Base-by-base conservation (phyloP, 2,113 vertebrate genomes). In the Synodontis membranacea region DNA sequence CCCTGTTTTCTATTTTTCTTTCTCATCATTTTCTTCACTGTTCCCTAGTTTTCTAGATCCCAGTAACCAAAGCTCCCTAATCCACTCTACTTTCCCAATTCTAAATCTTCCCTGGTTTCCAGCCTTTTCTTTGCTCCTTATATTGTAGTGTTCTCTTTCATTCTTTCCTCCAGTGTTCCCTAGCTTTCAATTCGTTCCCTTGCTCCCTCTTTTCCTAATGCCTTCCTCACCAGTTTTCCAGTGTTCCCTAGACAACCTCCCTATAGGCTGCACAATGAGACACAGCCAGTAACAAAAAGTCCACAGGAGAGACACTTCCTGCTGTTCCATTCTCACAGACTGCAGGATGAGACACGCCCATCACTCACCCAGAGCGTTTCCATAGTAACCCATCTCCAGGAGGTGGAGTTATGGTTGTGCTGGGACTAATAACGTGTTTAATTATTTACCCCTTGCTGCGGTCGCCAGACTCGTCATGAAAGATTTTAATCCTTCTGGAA, bases 371-470 rank as follows among this genome's bases (percentile, higher is more conserved):
- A 52, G 50, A 28, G 34, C 12, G 54, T 42, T 58, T 58, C 79
- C 50, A 80, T 42, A 60, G 79, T 60, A 60, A 81, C 79, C 37
- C 56, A 81, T 42, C 80, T 81, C 80, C 80, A n/a, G 54, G 54
- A 34, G 48, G 48, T 5, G 31, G 46, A 34, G 48, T 23, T 79
- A 34, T 1, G 4, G n/a, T 11, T 21, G 37, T 28, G 56, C 31
- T 17, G 37, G 54, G 79, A 60, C 42, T 28, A 39, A 60, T 2
- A 23, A 5, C 1, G 0, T 12, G 52, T 80, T 80, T 58, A 25
- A 23, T 58, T 58, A 25, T 58, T 37, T 39, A 54, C 76, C 21
- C 52, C 28, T 52, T 17, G 75, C 76, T 25, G 28, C 3, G 15
- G 11, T 1, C 21, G 19, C 14, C 70, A 5, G 70, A 39, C 39